phyloP scores from a whole-genome alignment of 2,888 invertebrate genomes.

The Diabrotica balteata region DNA sequence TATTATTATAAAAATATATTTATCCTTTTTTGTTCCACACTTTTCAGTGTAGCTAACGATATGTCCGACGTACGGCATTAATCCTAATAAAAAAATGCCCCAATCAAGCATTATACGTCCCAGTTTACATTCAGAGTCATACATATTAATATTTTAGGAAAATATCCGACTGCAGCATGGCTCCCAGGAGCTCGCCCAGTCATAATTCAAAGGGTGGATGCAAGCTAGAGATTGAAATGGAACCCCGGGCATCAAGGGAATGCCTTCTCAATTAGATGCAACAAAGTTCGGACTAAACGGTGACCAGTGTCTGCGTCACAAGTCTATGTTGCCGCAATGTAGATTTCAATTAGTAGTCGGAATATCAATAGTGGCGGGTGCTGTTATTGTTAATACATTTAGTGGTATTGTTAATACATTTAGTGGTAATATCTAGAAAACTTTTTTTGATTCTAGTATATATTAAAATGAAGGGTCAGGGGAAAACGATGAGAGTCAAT shows the following conservation, averaged over 20 bases:
- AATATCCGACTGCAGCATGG: conserved; percentile 18
- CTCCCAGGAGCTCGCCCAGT: conserved; percentile 17
- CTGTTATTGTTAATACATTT: too few relatives aligned
- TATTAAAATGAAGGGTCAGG: too few relatives aligned
- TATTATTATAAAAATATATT: too few relatives aligned
- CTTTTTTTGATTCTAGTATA: too few relatives aligned
- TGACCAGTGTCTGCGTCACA: conserved; percentile 32
- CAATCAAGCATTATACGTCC: conserved; percentile 22
- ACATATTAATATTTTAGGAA: conserved; percentile 29
- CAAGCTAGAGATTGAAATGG: conserved; percentile 32
- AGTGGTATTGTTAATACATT: too few relatives aligned
- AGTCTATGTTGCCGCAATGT: neutral
- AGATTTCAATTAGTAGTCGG: too few relatives aligned
- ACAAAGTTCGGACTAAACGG: conserved; percentile 37
- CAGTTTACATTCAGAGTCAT: conserved; percentile 24
- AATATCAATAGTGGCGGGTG: too few relatives aligned
- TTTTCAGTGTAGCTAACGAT: too few relatives aligned
- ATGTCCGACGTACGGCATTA: neutral
- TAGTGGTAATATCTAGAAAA: too few relatives aligned
- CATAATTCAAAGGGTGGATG: conserved; percentile 30
- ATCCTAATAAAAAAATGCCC: conserved; percentile 17
- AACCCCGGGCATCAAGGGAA: conserved; percentile 36
- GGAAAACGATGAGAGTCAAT: too few relatives aligned
- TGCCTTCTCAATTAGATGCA: conserved; percentile 44
- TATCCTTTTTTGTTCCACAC: too few relatives aligned